phyloP scores from a whole-genome alignment of 2,888 invertebrate species.

The Xestia c-nigrum region DNA sequence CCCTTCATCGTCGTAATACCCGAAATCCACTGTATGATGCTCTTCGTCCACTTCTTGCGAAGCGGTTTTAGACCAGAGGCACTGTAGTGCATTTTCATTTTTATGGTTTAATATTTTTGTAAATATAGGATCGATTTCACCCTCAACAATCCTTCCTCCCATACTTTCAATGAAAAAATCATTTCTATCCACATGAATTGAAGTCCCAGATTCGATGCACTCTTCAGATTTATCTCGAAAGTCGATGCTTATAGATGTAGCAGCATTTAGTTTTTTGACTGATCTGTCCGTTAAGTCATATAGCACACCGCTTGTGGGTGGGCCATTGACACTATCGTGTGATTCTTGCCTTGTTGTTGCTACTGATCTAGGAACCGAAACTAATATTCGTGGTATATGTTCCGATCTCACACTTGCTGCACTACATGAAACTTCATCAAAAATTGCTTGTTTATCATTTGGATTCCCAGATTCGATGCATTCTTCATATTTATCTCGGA shows the following conservation, averaged over 20 bases:
- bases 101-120: neutral
- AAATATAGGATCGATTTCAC: neutral
- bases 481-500: constrained; percentile 6
- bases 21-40: constrained; percentile 18
- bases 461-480: neutral
- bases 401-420: constrained; percentile 29
- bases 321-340: constrained; percentile 65
- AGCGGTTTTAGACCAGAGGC: neutral
- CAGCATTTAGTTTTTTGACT: neutral
- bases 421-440: constrained; percentile 6
- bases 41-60: constrained; percentile 50
- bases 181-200: neutral
- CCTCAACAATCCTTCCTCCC: too few species aligned
- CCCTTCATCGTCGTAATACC: neutral
- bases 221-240: constrained; percentile 9
- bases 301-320: constrained; percentile 69
- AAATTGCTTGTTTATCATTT: neutral
- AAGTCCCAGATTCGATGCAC: neutral
- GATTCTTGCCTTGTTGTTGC: constrained; percentile 61
- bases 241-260: neutral
- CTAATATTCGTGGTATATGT: constrained; percentile 60
- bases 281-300: constrained; percentile 30
- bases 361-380: constrained; percentile 68
- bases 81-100: neutral
- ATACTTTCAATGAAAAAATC: neutral